Conservation (phyloP, 2,888 invertebrate genomes). For the Phalera bucephala region DNA sequence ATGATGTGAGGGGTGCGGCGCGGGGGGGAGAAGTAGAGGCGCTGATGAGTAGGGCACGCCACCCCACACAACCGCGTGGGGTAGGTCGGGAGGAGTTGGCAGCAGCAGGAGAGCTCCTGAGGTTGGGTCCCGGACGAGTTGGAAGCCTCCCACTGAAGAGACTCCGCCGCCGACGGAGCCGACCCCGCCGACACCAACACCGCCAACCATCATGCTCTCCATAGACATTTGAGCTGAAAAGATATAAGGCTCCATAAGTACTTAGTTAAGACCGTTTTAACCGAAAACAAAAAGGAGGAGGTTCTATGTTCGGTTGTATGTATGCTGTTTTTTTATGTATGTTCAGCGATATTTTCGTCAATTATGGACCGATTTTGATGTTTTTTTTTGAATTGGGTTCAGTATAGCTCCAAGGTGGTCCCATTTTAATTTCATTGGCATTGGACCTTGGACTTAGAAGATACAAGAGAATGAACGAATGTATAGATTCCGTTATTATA, state of each 20-base stretch:
- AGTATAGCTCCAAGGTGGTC: too few species aligned
- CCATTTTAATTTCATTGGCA: too few species aligned
- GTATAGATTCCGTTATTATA: too few species aligned
- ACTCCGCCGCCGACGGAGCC: conserved; percentile 84
- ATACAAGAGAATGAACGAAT: too few species aligned
- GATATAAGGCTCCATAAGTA: conserved; percentile 5
- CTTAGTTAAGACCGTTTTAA: too few species aligned
- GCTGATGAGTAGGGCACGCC: conserved; percentile 81
- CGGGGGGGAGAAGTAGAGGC: conserved; percentile 66
- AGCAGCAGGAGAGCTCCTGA: conserved; percentile 92
- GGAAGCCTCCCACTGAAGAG: conserved; percentile 90
- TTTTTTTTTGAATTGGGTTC: too few species aligned
- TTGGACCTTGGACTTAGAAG: too few species aligned
- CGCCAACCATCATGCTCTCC: conserved; percentile 88
- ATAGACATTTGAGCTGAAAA: conserved; percentile 87
- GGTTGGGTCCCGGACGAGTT: conserved; percentile 92
- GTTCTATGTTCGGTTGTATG: too few species aligned
- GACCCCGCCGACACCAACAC: conserved; percentile 85
- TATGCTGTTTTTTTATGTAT: too few species aligned
- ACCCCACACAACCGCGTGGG: conserved; percentile 90
- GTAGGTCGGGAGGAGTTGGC: conserved; percentile 88
- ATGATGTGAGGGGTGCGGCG: conserved; percentile 84
- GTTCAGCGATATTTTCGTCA: too few species aligned
- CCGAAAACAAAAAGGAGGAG: too few species aligned
- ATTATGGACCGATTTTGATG: too few species aligned